A percentile compares a stretch with the other conserved stretches of the same genome.
Conservation (phyloP, 2,888 invertebrate species). For the Augochlorella aurata region DNA sequence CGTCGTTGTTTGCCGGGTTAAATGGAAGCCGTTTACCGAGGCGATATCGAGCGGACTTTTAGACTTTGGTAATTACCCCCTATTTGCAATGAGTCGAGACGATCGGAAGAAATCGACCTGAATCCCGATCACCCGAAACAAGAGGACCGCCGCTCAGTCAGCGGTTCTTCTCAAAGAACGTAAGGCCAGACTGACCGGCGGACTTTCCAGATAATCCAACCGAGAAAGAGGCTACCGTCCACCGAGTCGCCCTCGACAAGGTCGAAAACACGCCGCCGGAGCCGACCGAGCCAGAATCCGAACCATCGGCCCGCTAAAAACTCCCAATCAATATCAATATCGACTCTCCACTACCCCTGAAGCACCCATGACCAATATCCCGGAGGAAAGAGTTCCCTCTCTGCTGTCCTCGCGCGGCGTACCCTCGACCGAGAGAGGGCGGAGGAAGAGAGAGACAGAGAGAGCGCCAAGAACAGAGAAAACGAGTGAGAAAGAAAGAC, state of each 20-base stretch:
- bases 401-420: neutral
- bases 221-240: neutral
- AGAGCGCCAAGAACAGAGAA: neutral
- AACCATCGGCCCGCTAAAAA: conserved; percentile 33
- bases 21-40: neutral
- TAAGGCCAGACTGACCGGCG: neutral
- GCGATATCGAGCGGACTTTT: neutral
- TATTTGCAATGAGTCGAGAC: too few species aligned
- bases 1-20: too few species aligned
- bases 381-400: conserved; percentile 14
- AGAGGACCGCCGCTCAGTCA: too few species aligned
- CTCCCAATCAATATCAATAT: conserved; percentile 53
- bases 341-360: conserved; percentile 37
- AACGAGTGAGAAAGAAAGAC: neutral
- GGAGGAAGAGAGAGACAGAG: neutral
- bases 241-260: neutral
- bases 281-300: conserved; percentile 10
- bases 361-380: conserved; percentile 51
- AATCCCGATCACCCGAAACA: neutral
- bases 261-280: conserved; percentile 1
- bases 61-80: too few species aligned
- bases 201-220: neutral
- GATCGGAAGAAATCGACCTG: neutral
- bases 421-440: neutral
- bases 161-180: too few species aligned